Evolutionary conservation across 2,888 invertebrate species (phyloP), one percentile per base, ranked within the genome.

Genomic region (Cataglyphis albicans): DNA sequence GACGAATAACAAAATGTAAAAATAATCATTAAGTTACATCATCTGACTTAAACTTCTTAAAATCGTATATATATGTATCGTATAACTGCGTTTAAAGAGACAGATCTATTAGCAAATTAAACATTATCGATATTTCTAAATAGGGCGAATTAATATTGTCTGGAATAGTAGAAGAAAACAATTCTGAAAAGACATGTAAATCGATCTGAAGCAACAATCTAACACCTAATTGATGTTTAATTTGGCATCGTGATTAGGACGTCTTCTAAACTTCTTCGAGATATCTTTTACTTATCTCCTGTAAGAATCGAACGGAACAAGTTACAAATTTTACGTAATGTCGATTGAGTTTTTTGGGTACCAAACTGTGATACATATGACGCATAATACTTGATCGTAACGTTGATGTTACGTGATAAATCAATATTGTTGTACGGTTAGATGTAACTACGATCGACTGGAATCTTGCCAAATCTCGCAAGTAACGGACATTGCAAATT

Each of bases 351-450:
- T 44, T 68, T 32, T 82, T 78, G 76, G 48, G 80, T 87, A 86
- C 84, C 85, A 87, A 91, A 86, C 91, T 90, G 91, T 91, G 90
- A 90, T 91, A 90, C 70, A 25, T 41, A 9, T 48, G 83, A 84
- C 64, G 32, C 75, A 84, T 81, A 81, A 80, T 81, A 82, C 81
- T 83, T 68, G n/a, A 1, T 61, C 61, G 6, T 67, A 25, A 65
- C 32, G 44, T 74, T 44, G 64, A 32, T 12, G 18, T 35, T 52
- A n/a, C 5, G n/a, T 25, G 29, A 57, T 41, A 38, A 67, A 67
- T 25, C 18, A 44, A 74, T 41, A 64, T 21, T 76, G 70, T 83
- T 21, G 21, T 21, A 52, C 73, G 32, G 41, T 15, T 84, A 86
- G 70, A 80, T 81, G 82, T 68, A 84, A 83, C 9, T 55, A 59